phyloP scores from a whole-genome alignment of 2,888 invertebrate genomes.

The Megalurothrips usitatus region DNA sequence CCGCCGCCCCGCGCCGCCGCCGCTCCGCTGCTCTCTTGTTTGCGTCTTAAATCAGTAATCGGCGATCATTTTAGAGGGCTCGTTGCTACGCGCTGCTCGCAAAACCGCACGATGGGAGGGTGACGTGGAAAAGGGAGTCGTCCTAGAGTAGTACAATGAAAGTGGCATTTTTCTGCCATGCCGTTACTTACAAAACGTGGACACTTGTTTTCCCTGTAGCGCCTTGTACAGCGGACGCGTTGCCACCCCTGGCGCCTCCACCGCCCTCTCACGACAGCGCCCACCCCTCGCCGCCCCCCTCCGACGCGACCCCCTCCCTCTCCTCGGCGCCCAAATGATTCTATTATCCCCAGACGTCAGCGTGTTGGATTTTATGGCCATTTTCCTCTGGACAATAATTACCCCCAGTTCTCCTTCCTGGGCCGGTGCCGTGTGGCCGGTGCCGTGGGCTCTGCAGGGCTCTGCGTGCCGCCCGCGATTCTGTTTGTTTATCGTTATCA shows the following conservation, averaged over 20 bases:
- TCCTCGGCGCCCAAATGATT: constrained; percentile 19
- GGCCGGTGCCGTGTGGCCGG: background rate
- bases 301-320: background rate
- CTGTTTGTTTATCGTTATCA: constrained; percentile 6
- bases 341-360: constrained; percentile 4
- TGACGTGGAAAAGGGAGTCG: no score
- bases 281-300: background rate
- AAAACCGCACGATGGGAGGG: no score
- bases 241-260: no score
- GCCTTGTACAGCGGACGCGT: no score
- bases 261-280: no score
- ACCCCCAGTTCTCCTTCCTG: background rate
- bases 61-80: no score
- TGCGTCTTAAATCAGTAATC: no score
- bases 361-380: constrained; percentile 26
- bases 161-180: no score
- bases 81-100: no score
- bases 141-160: no score
- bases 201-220: no score
- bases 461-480: background rate
- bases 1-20: background rate
- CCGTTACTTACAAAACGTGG: no score
- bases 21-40: background rate
- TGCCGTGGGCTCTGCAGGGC: background rate
- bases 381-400: constrained; percentile 18